Percentiles rank a stretch among this genome's conserved stretches.
These are phyloP conservation scores for Coturnix japonica DNA, from an alignment of 2,113 vertebrate genomes.

Conservation along the genomic window DNA sequence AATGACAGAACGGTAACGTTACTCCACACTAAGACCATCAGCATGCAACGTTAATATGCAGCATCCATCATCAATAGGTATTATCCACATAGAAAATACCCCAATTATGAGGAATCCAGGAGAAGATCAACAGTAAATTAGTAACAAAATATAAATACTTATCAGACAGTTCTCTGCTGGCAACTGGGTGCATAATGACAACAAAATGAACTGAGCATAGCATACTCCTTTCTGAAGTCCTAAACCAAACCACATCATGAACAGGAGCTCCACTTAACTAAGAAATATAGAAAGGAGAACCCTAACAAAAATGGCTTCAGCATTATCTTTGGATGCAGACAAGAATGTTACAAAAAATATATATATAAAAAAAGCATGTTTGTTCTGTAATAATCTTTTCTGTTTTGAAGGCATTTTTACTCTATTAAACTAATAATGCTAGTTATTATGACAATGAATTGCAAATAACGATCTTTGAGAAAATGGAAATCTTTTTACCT, in stretches of 20 bases:
- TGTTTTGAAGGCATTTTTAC: background rate
- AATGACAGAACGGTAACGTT: background rate
- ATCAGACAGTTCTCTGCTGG: background rate
- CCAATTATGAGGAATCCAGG: accelerated
- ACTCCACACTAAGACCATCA: accelerated
- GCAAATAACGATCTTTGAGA: background rate
- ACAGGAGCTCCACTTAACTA: background rate
- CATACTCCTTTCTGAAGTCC: background rate
- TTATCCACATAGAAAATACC: background rate
- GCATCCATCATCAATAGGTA: background rate
- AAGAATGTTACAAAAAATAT: background rate
- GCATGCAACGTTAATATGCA: background rate
- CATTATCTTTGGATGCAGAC: background rate
- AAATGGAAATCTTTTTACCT: background rate
- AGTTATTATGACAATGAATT: background rate
- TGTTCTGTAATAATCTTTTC: background rate
- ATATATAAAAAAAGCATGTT: background rate
- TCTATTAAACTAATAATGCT: background rate
- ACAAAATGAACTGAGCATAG: background rate
- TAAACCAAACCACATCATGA: background rate
- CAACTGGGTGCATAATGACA: background rate
- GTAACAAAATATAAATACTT: background rate
- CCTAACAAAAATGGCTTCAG: background rate
- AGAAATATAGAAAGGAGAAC: background rate
- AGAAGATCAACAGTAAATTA: background rate